Evolutionary conservation across 1,140 invertebrate genomes (phyloP), one percentile per base, ranked within the genome.

Genomic region (Bicyclus anynana): DNA sequence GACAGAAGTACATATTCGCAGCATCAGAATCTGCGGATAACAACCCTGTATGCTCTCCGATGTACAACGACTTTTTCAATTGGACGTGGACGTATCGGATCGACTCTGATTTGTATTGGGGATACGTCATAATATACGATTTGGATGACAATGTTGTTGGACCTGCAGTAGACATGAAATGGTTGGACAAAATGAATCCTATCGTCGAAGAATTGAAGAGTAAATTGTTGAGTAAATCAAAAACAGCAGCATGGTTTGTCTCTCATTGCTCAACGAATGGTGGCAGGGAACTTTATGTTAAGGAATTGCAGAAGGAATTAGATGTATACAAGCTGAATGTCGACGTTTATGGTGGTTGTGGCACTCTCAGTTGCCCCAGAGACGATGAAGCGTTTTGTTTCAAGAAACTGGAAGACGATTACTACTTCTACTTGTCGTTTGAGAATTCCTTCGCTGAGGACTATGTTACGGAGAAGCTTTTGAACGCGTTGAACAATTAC

Each of bases 1-100:
- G 53, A 5, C 85, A 88, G 44, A 86, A 84, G 48, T 89, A 80
- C 20, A 74, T 88, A 12, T 86, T 85, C 42, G 75, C 65, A 3
- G 72, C 61, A 2, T 80, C 80, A 48, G 85, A 89, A 57, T 85
- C 87, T 0, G 42, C 80, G 0, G 65, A 69, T 9, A 77, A 79
- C 44, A 83, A 74, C 40, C 71, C 76, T 0, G 53, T 69, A 1
- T 81, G 78, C 26, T 35, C 67, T 5, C 35, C 64, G 2, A 59
- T 53, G n/a, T 71, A 73, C 13, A 65, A 89, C 16, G 65, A 63
- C 0, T 87, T 70, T 46, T 91, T 94, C 53, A 94, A 94, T 65
- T 91, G 91, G 89, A 94, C 93, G 3, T 92, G 90, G 83, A 92
- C 91, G 2, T 94, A 94, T 63, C 89, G 90, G 62, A 77, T 91